Percentiles rank a stretch among this genome's conserved stretches.
Conservation (phyloP, 2,888 invertebrate genomes). For the Temnothorax unifasciatus region DNA sequence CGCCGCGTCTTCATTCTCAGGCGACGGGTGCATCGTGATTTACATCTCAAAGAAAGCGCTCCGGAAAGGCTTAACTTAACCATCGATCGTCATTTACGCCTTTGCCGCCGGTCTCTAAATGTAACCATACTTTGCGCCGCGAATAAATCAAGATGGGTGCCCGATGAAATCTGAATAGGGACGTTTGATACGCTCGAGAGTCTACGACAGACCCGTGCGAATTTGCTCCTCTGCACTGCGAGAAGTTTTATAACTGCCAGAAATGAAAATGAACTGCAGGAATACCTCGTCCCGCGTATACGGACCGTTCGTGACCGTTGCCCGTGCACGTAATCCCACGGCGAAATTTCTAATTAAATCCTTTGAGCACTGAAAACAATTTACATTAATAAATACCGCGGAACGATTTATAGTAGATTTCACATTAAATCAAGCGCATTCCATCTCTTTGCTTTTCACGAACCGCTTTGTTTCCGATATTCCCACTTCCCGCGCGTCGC, state of each 20-base stretch:
- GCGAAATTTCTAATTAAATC: constrained; percentile 24
- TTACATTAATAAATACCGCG: constrained; percentile 46
- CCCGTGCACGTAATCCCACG: background rate
- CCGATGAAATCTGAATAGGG: constrained; percentile 42
- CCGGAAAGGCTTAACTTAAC: constrained; percentile 67
- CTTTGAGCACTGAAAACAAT: constrained; percentile 32
- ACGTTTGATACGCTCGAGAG: constrained; percentile 43
- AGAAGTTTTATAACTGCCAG: constrained; percentile 34
- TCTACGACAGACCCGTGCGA: background rate
- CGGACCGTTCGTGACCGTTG: background rate
- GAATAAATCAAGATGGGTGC: constrained; percentile 62
- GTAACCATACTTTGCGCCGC: constrained; percentile 48
- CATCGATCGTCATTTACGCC: constrained; percentile 63
- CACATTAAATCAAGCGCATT: constrained; percentile 42
- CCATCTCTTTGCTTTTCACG: constrained; percentile 6
- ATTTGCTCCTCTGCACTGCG: background rate
- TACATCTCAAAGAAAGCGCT: constrained; percentile 75
- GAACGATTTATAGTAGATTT: constrained; percentile 30
- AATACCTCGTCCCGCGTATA: background rate
- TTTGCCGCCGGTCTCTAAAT: constrained; percentile 44
- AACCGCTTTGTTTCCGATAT: constrained; percentile 41
- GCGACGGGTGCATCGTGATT: constrained; percentile 66
- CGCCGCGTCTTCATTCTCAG: constrained; percentile 62
- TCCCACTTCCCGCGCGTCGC: background rate
- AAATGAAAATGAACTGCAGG: background rate